These are phyloP conservation scores for Meda fulgida DNA, from an alignment of 2,797 vertebrate species.

Conservation along the genomic window DNA sequence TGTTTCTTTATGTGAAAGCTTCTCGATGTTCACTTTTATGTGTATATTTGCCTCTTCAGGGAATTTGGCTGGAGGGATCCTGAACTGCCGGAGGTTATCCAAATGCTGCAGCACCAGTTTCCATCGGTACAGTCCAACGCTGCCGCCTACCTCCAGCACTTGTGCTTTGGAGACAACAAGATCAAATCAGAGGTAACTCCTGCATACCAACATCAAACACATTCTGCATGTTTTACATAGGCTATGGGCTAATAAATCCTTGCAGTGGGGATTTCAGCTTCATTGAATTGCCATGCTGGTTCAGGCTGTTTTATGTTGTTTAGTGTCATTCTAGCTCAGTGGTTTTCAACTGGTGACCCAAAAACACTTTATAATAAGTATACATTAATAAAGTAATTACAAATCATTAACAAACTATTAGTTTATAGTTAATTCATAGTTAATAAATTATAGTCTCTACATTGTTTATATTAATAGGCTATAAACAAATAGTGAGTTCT, in stretches of 20 bases:
- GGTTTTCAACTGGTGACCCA: background rate
- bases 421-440: too few species aligned
- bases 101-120: constrained; percentile 99
- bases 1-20: constrained; percentile 29
- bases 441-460: too few species aligned
- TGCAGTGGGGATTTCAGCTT: background rate
- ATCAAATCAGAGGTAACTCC: constrained; percentile 92
- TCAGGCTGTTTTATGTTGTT: background rate
- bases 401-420: too few species aligned
- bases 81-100: constrained; percentile 98
- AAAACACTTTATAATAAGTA: background rate
- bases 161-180: constrained; percentile 99
- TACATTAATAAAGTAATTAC: too few species aligned
- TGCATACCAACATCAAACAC: constrained; percentile 2
- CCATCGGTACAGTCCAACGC: constrained; percentile 99
- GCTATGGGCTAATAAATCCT: background rate
- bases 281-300: constrained; percentile 4
- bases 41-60: constrained; percentile 74
- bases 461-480: too few species aligned
- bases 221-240: background rate
- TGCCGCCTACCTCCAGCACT: constrained; percentile 97
- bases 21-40: constrained; percentile 39
- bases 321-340: background rate
- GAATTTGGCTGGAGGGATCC: constrained; percentile 99
- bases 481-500: too few species aligned